Base-by-base conservation (phyloP, 2,113 vertebrate species). In the Erinaceus europaeus region DNA sequence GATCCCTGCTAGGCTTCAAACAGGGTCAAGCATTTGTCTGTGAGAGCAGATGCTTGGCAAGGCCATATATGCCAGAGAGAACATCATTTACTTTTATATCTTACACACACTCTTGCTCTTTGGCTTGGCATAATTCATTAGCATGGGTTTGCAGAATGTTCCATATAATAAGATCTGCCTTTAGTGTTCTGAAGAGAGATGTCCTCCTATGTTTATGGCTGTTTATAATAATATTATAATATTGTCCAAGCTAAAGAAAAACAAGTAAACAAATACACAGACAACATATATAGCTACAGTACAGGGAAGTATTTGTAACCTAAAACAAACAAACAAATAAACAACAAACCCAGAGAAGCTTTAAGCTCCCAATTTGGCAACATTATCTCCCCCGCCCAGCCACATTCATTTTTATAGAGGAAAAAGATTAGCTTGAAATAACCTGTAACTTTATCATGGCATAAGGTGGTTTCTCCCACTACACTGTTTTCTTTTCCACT, bases 81-180 rank as follows among this genome's bases (percentile, higher is more conserved):
- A 95, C 96, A 97, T 97, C 95, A 97, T 93, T 98, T 95, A 97
- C 95, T 95, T 97, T 97, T 97, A 97, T 91, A 94, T 96, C 97
- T 97, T 97, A 97, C 91, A 96, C 95, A 95, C 95, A 94, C 94
- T 97, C 96, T 96, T 96, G 96, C 96, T 96, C 96, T 94, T 96
- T 93, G 86, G 90, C 95, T 90, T 93, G 83, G 96, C 91, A 93
- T 97, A 96, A 98, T 97, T 97, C 97, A 98, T 98, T 97, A 98
- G 90, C 90, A 90, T 91, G 90, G n/a, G 91, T 92, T 93, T 90
- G 89, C 88, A 96, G 92, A 96, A 95, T 62, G 95, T 88, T 94
- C 96, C 96, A 97, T 97, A 97, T 98, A 97, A 97, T 83, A 92
- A 67, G 89, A 95, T 88, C 86, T 93, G 80, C 91, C 88, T 97